Conservation (phyloP, 1,140 invertebrate genomes). For the Pygmarrhopalites habei region DNA sequence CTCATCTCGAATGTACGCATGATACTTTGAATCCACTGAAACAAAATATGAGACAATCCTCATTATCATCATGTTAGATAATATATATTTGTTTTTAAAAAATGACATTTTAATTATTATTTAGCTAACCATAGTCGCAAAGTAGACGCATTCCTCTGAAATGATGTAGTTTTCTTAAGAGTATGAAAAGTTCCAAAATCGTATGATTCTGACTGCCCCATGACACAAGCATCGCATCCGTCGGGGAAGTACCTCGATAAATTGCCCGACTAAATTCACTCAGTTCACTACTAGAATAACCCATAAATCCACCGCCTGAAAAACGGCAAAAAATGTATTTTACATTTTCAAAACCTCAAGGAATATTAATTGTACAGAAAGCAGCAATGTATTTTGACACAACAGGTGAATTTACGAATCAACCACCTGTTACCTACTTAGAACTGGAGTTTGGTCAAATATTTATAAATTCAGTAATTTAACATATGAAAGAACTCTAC, state of each 20-base stretch:
- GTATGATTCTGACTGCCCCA: slow-evolving; percentile 77
- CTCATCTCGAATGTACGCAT: slow-evolving; percentile 49
- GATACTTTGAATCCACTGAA: slow-evolving; percentile 53
- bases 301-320: slow-evolving; percentile 49
- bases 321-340: slow-evolving; percentile 43
- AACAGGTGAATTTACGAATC: no score
- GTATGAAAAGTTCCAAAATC: slow-evolving; percentile 64
- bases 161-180: slow-evolving; percentile 62
- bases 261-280: slow-evolving; percentile 48
- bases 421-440: no score
- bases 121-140: slow-evolving; percentile 50
- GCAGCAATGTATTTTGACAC: neutral
- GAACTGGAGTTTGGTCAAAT: no score
- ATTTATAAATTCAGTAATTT: no score
- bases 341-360: neutral
- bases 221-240: slow-evolving; percentile 61
- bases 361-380: neutral
- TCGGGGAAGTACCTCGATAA: slow-evolving; percentile 55
- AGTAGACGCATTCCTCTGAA: slow-evolving; percentile 62
- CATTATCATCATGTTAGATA: neutral
- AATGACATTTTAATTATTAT: neutral
- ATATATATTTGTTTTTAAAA: neutral
- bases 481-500: no score
- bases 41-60: neutral
- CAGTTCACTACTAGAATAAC: slow-evolving; percentile 48